These are phyloP conservation scores for Rhinophrynus dorsalis DNA, from an alignment of 2,797 vertebrate genomes.

Conservation along the genomic window DNA sequence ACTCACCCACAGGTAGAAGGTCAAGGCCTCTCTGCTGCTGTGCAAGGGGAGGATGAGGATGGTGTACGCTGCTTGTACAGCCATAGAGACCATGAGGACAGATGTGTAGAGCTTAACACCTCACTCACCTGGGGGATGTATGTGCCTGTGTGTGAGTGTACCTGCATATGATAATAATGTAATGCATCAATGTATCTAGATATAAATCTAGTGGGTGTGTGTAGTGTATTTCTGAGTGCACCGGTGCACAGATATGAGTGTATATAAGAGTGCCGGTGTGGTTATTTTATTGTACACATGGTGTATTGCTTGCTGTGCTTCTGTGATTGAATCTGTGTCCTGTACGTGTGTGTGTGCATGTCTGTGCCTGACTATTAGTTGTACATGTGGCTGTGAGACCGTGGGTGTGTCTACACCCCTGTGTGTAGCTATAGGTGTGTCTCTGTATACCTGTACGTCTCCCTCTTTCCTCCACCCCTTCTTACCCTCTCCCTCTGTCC, in stretches of 20 bases:
- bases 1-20: constrained; percentile 79
- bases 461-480: constrained; percentile 42
- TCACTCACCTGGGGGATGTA: background rate
- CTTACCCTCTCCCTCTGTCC: background rate
- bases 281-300: background rate
- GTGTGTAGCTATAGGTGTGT: constrained; percentile 10
- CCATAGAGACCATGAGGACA: constrained; percentile 63
- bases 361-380: background rate
- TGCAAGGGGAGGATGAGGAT: constrained; percentile 76
- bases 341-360: background rate
- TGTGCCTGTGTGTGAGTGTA: background rate
- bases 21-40: constrained; percentile 72
- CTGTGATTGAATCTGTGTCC: background rate
- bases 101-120: background rate
- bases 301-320: too few species aligned
- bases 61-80: constrained; percentile 69
- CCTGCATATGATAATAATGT: too few species aligned
- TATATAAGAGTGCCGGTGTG: background rate
- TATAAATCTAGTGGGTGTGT: too few species aligned
- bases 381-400: background rate
- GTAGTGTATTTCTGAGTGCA: too few species aligned
- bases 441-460: constrained; percentile 6
- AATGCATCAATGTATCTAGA: too few species aligned
- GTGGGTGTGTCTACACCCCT: constrained; percentile 9
- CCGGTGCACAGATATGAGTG: background rate